Conservation (phyloP, 2,113 vertebrate genomes). For the Ivindomyrus marchei region DNA sequence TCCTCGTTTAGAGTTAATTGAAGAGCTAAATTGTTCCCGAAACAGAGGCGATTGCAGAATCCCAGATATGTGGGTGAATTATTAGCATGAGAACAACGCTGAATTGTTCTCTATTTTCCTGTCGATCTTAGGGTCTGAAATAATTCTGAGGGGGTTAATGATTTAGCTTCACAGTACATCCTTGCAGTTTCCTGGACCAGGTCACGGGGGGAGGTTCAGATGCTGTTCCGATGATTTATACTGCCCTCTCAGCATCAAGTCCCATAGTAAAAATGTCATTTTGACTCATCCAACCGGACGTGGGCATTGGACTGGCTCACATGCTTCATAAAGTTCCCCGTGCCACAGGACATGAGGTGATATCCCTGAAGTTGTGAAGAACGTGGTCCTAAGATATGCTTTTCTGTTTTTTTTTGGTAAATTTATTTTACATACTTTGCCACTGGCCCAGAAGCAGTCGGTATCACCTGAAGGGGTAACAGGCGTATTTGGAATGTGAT, state of each 20-base stretch:
- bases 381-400: neutral
- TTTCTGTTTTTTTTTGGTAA: neutral
- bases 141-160: neutral
- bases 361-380: neutral
- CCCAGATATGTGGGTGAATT: neutral
- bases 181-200: neutral
- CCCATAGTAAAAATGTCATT: neutral
- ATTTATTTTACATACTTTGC: neutral
- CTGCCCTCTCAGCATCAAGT: neutral
- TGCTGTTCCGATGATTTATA: neutral
- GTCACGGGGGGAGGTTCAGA: neutral
- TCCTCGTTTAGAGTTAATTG: neutral
- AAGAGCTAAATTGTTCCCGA: neutral
- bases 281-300: neutral
- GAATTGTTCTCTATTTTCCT: neutral
- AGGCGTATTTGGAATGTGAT: neutral
- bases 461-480: neutral
- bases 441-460: neutral
- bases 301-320: neutral
- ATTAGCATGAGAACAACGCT: neutral
- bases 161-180: neutral
- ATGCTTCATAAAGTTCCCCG: neutral
- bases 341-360: neutral
- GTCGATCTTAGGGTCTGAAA: neutral
- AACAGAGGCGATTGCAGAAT: neutral